Evolutionary conservation across 2,113 vertebrate genomes (phyloP), one percentile per base, ranked within the genome.

Genomic region (Gracilinanus agilis): DNA sequence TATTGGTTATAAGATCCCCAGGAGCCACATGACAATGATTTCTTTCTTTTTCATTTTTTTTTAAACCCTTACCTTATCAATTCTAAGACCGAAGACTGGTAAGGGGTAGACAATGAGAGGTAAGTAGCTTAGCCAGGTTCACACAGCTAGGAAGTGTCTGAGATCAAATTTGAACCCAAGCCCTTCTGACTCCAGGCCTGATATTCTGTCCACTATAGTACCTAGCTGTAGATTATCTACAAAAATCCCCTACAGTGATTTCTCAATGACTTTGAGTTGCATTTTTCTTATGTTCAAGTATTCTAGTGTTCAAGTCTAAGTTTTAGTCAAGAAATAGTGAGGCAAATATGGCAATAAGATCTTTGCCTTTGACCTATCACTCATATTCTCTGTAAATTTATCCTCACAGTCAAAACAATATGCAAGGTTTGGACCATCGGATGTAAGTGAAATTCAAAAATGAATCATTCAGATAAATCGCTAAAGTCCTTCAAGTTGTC

Each of bases 231-330:
- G 95, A 93, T 94, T n/a, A 95, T 56, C n/a, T n/a, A n/a, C n/a
- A n/a, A n/a, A n/a, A n/a, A n/a, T n/a, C 44, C 55, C 90, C 25
- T 53, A 88, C 49, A 90, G n/a, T 49, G 2, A 34, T 94, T 90
- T 94, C 55, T 95, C 53, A 94, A 61, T 93, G 21, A 92, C 49
- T 88, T 90, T n/a, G 23, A 53, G 83, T 94, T 96, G 53, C 53
- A 91, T 95, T 93, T 93, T 83, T 34, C 49, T 91, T 83, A 2
- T 89, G 56, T 90, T 89, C 90, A 29, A 19, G 9, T 19, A 49
- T 49, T 49, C 49, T 49, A 5, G 49, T 89, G 56, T 89, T 89
- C 90, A 29, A 19, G 9, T 19, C 25, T 1, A 13, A 29, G 53
- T 2, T 29, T 90, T 34, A 27, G 10, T 0, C 88, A 90, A 44